Base-by-base conservation (phyloP, 2,797 vertebrate genomes). In the Cuculus canorus region DNA sequence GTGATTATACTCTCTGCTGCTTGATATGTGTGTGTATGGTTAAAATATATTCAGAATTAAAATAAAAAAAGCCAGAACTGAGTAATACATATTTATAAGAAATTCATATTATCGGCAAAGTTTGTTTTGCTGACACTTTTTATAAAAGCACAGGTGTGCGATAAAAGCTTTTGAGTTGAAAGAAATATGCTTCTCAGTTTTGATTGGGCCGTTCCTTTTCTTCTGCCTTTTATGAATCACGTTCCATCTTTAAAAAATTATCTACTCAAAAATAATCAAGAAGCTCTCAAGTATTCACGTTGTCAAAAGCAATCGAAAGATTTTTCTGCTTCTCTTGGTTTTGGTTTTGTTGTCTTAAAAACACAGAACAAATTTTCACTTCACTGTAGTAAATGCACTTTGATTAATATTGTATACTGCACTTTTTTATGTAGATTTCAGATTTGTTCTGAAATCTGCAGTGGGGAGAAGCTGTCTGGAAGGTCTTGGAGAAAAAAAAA, bases 131-230 rank as follows among this genome's bases (percentile, higher is more conserved):
- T 94, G 71, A 66, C 14, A 17, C 24, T 68, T 17, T 63, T 93
- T 88, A 41, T 83, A 76, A 91, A 91, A 88, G 24, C 77, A 63
- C 70, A 90, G 93, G 63, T 95, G 90, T 93, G 71, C 90, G 68
- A 84, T 85, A 88, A 86, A 93, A 94, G 52, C 61, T 80, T 77
- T 82, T 0, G 7, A 4, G 4, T 56, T 87, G 77, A 85, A 92
- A 84, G 54, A 56, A 91, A 90, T 48, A 32, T 19, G 9, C 27
- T 87, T 17, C 64, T 82, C 80, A 72, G 16, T 35, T 93, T 87
- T 88, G 84, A 85, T 64, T 94, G 56, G 47, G 41, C 37, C 83
- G 25, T 25, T 54, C 15, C 81, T 66, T 94, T 76, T 59, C 23
- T 52, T 85, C 30, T 57, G 27, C 25, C 21, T 92, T 90, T 84